A percentile compares a stretch with the other conserved stretches of the same genome.
Conservation (phyloP, 2,113 vertebrate species). For the Actenoides hombroni region DNA sequence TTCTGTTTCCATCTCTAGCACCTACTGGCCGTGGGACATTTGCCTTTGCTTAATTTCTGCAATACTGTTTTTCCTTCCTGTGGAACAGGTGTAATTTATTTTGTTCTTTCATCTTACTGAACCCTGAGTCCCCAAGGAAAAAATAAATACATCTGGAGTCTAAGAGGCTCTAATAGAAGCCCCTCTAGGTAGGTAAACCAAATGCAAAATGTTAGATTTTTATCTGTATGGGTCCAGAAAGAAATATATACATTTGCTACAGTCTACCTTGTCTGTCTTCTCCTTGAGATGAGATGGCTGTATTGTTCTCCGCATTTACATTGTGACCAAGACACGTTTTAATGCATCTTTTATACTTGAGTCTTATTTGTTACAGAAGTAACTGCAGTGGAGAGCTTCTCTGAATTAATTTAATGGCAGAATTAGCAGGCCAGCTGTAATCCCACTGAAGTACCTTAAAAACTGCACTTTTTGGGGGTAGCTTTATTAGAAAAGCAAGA, state of each 20-base stretch:
- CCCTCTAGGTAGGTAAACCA: background rate
- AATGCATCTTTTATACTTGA: conserved; percentile 53
- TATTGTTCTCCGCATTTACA: background rate
- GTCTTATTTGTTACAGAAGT: conserved; percentile 58
- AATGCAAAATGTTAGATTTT: background rate
- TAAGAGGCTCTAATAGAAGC: background rate
- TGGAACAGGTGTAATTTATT: background rate
- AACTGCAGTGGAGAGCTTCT: conserved; percentile 61
- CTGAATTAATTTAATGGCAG: conserved; percentile 66
- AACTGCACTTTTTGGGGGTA: background rate
- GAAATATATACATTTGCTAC: background rate
- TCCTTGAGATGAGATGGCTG: background rate
- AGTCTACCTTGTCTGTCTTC: background rate
- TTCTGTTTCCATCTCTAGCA: background rate
- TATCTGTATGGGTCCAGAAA: background rate
- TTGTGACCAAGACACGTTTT: conserved; percentile 31
- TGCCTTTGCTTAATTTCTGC: background rate
- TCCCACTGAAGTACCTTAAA: conserved; percentile 38
- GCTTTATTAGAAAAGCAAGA: conserved; percentile 16
- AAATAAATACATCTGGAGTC: background rate
- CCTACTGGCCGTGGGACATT: background rate
- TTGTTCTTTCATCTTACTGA: background rate
- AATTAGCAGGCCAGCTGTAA: conserved; percentile 56
- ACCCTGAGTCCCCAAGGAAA: background rate
- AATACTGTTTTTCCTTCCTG: background rate